Conservation (phyloP, 1,140 invertebrate species). For the Anastrepha obliqua region DNA sequence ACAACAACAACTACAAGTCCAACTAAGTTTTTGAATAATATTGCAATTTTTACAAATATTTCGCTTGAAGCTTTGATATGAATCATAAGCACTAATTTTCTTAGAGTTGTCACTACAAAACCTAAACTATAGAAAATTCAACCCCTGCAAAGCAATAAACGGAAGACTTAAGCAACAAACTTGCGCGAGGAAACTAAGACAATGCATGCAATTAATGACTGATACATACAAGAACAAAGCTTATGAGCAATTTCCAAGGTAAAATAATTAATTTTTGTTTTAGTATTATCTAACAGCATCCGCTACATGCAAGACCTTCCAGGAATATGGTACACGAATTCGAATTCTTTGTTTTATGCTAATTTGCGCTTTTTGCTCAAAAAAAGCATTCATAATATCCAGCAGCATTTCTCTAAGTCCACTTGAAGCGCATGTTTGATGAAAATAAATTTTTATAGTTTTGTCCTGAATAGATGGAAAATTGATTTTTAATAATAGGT, state of each 20-base stretch:
- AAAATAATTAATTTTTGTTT: not conserved
- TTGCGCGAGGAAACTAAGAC: not conserved
- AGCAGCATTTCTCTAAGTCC: not conserved
- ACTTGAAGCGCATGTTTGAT: not conserved
- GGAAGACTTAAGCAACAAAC: conserved; percentile 36
- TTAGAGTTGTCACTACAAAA: no score
- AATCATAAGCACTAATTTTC: no score
- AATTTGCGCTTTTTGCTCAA: not conserved
- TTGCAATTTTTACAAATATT: no score
- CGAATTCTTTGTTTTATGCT: not conserved
- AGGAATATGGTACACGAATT: not conserved
- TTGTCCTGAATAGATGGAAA: not conserved
- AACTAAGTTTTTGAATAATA: no score
- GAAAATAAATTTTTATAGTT: conserved; percentile 32
- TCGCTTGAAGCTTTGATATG: no score
- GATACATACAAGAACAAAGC: not conserved
- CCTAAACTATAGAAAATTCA: no score
- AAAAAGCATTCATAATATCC: not conserved
- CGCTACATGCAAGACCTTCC: not conserved
- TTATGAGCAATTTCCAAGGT: not conserved
- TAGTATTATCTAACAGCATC: no score
- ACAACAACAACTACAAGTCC: no score
- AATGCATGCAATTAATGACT: conserved; percentile 5
- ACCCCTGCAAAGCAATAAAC: not conserved
- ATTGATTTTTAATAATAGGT: conserved; percentile 51